Base-by-base conservation (phyloP, 2,888 invertebrate species). In the Tillus elongatus region DNA sequence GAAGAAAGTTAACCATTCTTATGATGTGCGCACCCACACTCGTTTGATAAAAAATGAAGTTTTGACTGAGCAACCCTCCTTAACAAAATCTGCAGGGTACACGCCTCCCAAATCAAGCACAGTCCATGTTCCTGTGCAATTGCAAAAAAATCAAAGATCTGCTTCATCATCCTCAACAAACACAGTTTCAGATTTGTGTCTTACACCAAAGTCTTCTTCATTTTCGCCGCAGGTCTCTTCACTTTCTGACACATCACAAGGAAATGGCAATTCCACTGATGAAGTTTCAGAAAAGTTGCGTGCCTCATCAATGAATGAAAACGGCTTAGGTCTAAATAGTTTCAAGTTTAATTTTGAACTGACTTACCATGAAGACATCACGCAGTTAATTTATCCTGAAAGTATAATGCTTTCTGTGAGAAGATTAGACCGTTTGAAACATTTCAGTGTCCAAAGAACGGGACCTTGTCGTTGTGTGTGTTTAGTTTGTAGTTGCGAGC, bases 401-500 rank as follows among this genome's bases (percentile, higher is more conserved):
- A 14, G 34, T n/a, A 31, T 51, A 9, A 44, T 50, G 41, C 35
- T 9, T 24, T 38, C 45, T 3, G 43, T 52, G 2, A 41, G 42
- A n/a, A 47, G 40, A 40, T 44, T 44, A 30, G 53, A 56, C 31
- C 42, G 46, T 34, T 36, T 50, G 6, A 35, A 40, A 14, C 47
- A 52, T 13, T 49, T 31, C 32, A 47, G 47, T 6, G 44, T 57
- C 8, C 53, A 53, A 37, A 46, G 39, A 33, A 30, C 41, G 16
- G 50, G 53, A 12, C 30, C 35, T 2, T 34, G 15, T 8, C 42
- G 44, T 30, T 52, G 49, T n/a, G 43, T 45, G 2, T 60, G 60
- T 35, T 40, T 58, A 3, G 30, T 57, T 30, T 59, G 58, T 41
- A 39, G 34, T 6, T 56, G 57, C 42, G 49, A 52, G 12, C 32